Evolutionary conservation across 92 coral and sea anemone genomes (phyloP).

Genomic region (Epizoanthus stellaris): DNA sequence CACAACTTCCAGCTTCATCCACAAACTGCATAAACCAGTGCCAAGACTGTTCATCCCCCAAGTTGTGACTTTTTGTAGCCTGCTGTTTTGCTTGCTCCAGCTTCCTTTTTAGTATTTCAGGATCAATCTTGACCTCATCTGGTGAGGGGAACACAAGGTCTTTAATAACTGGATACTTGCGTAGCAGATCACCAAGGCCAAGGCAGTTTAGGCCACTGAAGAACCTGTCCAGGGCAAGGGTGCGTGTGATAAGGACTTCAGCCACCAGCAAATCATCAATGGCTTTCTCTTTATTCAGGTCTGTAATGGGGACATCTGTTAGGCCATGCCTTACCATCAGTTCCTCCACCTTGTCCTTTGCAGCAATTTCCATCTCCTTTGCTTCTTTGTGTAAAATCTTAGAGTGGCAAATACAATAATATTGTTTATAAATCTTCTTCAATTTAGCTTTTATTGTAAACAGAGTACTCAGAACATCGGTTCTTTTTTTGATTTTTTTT

Average conservation of each 20-base stretch:
- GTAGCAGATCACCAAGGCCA: conserved; percentile 69
- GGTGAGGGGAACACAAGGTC: conserved; percentile 53
- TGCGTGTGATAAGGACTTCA: conserved; percentile 64
- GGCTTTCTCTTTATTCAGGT: conserved; percentile 61
- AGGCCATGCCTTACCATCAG: conserved; percentile 67
- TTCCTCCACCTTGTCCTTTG: conserved; percentile 64
- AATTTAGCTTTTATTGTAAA: too few species aligned
- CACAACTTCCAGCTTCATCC: not conserved
- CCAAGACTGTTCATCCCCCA: conserved; percentile 43
- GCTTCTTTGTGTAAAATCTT: too few species aligned
- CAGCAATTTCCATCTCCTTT: not conserved
- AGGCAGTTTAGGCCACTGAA: conserved; percentile 60
- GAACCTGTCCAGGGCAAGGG: conserved; percentile 63
- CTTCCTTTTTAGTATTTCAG: conserved; percentile 44
- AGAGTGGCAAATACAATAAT: too few species aligned
- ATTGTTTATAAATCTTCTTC: too few species aligned
- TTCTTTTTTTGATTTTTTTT: too few species aligned
- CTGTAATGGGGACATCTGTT: conserved; percentile 62
- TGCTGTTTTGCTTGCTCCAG: conserved; percentile 24
- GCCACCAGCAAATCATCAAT: conserved; percentile 66
- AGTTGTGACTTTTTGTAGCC: not conserved
- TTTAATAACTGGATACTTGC: conserved; percentile 50
- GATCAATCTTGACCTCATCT: conserved; percentile 48
- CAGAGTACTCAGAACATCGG: too few species aligned
- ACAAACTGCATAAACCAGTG: conserved; percentile 57